phyloP scores from a whole-genome alignment of 2,888 invertebrate genomes.

The Sinopyrophorus schimmeli region DNA sequence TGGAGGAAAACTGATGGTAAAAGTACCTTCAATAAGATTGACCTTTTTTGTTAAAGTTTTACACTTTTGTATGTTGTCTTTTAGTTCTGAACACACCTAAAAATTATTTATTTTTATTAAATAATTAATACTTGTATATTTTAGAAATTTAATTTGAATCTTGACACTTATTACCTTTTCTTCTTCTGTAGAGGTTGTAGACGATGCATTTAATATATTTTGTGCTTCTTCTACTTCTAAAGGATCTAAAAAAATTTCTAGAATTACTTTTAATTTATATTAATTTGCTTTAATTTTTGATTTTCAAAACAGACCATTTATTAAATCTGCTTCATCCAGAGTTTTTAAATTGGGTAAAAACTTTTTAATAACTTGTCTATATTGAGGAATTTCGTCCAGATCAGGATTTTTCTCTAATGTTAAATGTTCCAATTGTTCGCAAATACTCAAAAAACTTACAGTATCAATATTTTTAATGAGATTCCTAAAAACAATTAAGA shows the following conservation, averaged over 20 bases:
- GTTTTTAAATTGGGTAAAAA: slow-evolving; percentile 50
- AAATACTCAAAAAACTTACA: slow-evolving; percentile 50
- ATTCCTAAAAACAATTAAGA: slow-evolving; percentile 45
- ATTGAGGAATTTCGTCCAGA: slow-evolving; percentile 21
- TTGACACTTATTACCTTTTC: too few species aligned
- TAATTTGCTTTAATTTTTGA: too few species aligned
- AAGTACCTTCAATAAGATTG: slow-evolving; percentile 1
- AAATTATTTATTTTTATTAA: too few species aligned
- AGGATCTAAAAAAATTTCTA: neutral
- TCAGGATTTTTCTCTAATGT: slow-evolving; percentile 54
- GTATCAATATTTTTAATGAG: slow-evolving; percentile 44
- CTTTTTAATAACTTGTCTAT: slow-evolving; percentile 33
- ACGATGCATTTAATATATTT: too few species aligned
- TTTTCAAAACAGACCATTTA: slow-evolving; percentile 23
- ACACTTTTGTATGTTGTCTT: too few species aligned
- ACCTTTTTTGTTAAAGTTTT: too few species aligned
- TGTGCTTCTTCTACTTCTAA: too few species aligned
- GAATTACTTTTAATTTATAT: neutral
- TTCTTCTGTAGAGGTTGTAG: too few species aligned
- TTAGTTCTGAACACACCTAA: too few species aligned
- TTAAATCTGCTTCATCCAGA: slow-evolving; percentile 50
- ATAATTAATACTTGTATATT: too few species aligned
- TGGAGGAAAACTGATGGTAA: slow-evolving; percentile 29
- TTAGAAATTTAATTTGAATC: too few species aligned
- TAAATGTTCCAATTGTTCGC: slow-evolving; percentile 48